These are phyloP conservation scores for Polydrusus tereticollis DNA, from an alignment of 2,888 invertebrate genomes.

Conservation along the genomic window DNA sequence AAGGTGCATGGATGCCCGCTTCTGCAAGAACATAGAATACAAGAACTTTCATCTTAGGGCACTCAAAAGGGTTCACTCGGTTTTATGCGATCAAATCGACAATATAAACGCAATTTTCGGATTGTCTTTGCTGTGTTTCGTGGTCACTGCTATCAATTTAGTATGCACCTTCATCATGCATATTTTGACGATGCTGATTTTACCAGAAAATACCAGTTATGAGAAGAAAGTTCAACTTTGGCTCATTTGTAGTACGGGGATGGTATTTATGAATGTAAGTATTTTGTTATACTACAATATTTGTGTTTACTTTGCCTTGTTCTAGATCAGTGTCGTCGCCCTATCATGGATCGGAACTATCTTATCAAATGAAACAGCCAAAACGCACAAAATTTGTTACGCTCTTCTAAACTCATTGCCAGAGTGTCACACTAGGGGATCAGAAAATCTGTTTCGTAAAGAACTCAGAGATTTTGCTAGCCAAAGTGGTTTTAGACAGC, in stretches of 20 bases:
- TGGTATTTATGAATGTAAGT: slow-evolving; percentile 12
- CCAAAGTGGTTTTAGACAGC: slow-evolving; percentile 15
- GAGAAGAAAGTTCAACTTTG: background rate
- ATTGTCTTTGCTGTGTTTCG: background rate
- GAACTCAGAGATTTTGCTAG: background rate
- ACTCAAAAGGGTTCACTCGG: slow-evolving; percentile 2
- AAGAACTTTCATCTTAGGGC: background rate
- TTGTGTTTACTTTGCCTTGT: background rate
- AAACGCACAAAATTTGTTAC: slow-evolving; percentile 23
- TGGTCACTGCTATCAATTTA: background rate
- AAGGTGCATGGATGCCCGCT: background rate
- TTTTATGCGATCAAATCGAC: slow-evolving; percentile 7
- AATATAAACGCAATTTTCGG: slow-evolving; percentile 5
- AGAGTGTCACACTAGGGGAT: background rate
- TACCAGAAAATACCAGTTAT: background rate
- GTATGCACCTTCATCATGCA: slow-evolving; percentile 3
- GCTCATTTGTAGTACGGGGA: background rate
- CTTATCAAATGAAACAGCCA: slow-evolving; percentile 6
- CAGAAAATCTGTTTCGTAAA: slow-evolving; percentile 1
- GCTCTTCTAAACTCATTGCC: slow-evolving; percentile 6
- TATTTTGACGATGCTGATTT: slow-evolving; percentile 1
- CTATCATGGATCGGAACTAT: slow-evolving; percentile 1
- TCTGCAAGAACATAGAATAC: background rate
- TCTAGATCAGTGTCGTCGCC: background rate
- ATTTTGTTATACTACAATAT: background rate